Evolutionary conservation across 2,113 vertebrate species (phyloP).

Genomic region (Callopanchax toddi): DNA sequence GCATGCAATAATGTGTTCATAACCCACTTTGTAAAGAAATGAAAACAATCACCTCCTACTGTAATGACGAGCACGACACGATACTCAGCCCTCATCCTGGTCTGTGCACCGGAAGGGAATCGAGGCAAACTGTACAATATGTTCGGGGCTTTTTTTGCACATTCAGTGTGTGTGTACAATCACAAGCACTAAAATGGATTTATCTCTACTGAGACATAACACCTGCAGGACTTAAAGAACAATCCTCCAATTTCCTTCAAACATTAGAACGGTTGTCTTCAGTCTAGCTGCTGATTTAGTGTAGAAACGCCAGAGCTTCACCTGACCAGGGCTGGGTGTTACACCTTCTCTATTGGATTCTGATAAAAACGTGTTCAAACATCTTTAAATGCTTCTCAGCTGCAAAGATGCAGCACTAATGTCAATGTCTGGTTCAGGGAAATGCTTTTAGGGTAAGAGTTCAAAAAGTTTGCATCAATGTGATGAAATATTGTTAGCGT

Average conservation of each 20-base stretch:
- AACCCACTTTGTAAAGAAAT: conserved; percentile 7
- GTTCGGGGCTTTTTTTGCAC: conserved; percentile 42
- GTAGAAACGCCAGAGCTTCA: background rate
- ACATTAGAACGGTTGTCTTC: conserved; percentile 4
- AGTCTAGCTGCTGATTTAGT: background rate
- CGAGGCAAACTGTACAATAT: conserved; percentile 37
- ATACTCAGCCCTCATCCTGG: conserved; percentile 54
- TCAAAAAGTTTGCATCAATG: conserved; percentile 51
- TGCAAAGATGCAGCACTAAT: background rate
- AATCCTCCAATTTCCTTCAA: conserved; percentile 23
- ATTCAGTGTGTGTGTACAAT: conserved; percentile 67
- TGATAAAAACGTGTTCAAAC: background rate
- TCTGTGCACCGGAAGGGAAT: conserved; percentile 55
- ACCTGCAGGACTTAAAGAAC: conserved; percentile 18
- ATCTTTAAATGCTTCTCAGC: background rate
- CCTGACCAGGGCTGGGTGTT: conserved; percentile 39
- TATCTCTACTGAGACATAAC: conserved; percentile 23
- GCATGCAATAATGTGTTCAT: conserved; percentile 51
- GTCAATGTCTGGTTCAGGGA: background rate
- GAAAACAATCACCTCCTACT: conserved; percentile 18
- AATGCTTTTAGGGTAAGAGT: conserved; percentile 15
- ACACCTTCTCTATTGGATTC: background rate
- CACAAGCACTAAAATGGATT: conserved; percentile 53
- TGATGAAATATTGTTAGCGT: conserved; percentile 45
- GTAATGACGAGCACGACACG: conserved; percentile 49